Base-by-base conservation (phyloP, 2,888 invertebrate species). In the Sinelater perroti region DNA sequence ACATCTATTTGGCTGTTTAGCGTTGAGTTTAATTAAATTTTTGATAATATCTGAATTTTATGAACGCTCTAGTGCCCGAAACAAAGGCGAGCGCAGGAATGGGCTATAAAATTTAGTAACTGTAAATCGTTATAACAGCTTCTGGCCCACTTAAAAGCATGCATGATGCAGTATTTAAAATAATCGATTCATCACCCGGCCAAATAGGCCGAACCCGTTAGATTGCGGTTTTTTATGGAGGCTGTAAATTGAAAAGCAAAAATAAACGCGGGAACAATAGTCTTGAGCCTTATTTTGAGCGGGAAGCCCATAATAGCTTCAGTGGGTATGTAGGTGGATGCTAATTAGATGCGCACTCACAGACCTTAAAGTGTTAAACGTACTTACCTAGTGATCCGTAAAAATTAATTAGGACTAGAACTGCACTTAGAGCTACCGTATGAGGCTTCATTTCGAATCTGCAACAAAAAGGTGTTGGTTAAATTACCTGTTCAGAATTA, bases 381-480 rank as follows among this genome's bases (percentile, higher is more conserved):
- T n/a, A 63, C 75, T 75, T 61, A 75, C 75, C 75, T 70, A 71
- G 64, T 46, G 61, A 66, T 65, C 69, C 70, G 62, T 71, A 68
- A 62, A 72, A 63, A 67, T 70, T 72, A 55, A 62, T 61, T 65
- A 73, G 53, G 70, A 74, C 74, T 73, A 75, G 71, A 67, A 72
- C 56, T 52, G 69, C 56, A 49, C 65, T 64, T 64, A 72, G 65
- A 47, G 68, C 62, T 40, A 68, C 61, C 57, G 64, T 60, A 56
- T 66, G 66, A 47, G 50, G 64, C 36, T 61, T 58, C 74, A 75
- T 75, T 71, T 73, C 73, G 26, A 30, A 45, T 60, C 60, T 60
- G 60, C 26, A 60, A 60, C 28, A 47, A 42, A 46, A 24, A 36
- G 24, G 33, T 21, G 11, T 28, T 28, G 5, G 2, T n/a, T 31